phyloP scores from a whole-genome alignment of 1,140 invertebrate genomes.

The Hylaeus volcanicus region DNA sequence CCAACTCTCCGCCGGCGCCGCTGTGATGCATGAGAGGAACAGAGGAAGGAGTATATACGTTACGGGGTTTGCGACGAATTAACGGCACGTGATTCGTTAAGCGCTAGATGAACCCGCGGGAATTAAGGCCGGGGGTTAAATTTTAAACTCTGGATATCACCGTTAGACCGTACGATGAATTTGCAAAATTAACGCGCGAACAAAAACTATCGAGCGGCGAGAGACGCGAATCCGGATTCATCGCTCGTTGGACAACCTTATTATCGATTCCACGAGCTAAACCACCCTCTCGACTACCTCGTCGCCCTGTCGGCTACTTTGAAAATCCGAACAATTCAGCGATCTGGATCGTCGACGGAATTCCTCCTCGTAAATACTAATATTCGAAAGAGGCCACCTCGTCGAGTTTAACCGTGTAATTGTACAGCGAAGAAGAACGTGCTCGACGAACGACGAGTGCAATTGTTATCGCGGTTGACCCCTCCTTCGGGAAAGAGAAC shows the following conservation, averaged over 20 bases:
- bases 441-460: slow-evolving; percentile 27
- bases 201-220: no score
- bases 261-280: no score
- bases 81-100: slow-evolving; percentile 21
- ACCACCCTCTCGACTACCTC: no score
- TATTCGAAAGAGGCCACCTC: not conserved
- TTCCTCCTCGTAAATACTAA: not conserved
- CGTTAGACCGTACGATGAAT: no score
- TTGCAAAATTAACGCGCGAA: no score
- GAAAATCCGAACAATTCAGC: no score
- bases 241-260: no score
- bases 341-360: no score
- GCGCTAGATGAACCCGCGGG: not conserved
- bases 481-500: slow-evolving; percentile 27
- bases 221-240: no score
- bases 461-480: slow-evolving; percentile 43
- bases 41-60: slow-evolving; percentile 14
- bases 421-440: not conserved
- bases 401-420: slow-evolving; percentile 6
- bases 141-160: no score
- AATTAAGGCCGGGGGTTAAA: no score
- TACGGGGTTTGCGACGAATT: slow-evolving; percentile 7
- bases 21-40: slow-evolving; percentile 5
- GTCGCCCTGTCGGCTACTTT: no score
- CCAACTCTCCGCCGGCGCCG: not conserved